Conservation (phyloP, 2,797 vertebrate genomes). For the Acanthurus lineatus region DNA sequence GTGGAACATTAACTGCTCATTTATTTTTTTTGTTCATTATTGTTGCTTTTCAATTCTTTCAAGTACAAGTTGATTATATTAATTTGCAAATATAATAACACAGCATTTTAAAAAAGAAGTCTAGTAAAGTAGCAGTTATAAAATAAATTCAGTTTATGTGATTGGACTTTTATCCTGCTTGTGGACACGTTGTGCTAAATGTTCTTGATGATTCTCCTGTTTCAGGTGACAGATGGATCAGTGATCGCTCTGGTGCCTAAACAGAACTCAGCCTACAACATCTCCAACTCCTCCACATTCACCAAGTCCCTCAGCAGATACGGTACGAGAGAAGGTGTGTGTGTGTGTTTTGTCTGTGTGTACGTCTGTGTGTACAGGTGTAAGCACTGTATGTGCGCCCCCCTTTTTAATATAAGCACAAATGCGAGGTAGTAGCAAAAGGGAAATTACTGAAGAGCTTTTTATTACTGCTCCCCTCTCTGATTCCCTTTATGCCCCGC, state of each 20-base stretch:
- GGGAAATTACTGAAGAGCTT: not conserved
- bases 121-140: not conserved
- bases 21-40: not conserved
- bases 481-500: not conserved
- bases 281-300: slow-evolving; percentile 99
- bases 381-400: not conserved
- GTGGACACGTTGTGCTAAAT: slow-evolving; percentile 13
- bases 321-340: slow-evolving; percentile 88
- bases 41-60: not conserved
- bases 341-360: slow-evolving; percentile 52
- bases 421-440: not conserved
- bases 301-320: slow-evolving; percentile 99
- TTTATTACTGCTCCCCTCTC: slow-evolving; percentile 1
- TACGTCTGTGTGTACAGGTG: slow-evolving; percentile 5
- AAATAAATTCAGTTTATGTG: not conserved
- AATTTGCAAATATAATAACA: not conserved
- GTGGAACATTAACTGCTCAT: not conserved
- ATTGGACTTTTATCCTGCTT: slow-evolving; percentile 1
- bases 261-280: slow-evolving; percentile 99
- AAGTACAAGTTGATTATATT: not conserved
- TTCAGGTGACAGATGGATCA: slow-evolving; percentile 96
- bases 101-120: not conserved
- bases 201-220: slow-evolving; percentile 21
- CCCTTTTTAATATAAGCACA: not conserved
- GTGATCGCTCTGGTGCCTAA: slow-evolving; percentile 97